phyloP scores from a whole-genome alignment of 92 coral and sea anemone species.

The Phenganax marumi region DNA sequence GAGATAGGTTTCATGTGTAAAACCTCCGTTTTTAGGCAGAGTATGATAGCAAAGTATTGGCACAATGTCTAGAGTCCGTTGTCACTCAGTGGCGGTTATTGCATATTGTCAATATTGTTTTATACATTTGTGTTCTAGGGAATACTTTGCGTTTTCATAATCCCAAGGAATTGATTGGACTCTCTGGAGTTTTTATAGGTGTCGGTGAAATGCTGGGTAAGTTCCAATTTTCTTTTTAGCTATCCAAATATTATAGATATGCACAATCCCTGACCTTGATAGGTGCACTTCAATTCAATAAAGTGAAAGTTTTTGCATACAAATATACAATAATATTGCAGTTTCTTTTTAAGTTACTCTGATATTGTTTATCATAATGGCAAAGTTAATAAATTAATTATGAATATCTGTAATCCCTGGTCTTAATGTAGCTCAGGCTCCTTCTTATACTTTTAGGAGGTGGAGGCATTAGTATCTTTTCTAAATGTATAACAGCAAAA shows the following conservation, averaged over 20 bases:
- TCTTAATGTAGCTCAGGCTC: too few species aligned
- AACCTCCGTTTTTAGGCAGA: background rate
- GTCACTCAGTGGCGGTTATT: background rate
- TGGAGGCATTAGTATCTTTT: constrained; percentile 85
- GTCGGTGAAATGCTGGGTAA: constrained; percentile 89
- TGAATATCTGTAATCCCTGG: too few species aligned
- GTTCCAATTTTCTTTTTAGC: constrained; percentile 1
- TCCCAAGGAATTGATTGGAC: constrained; percentile 77
- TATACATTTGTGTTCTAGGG: constrained; percentile 50
- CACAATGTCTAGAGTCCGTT: background rate
- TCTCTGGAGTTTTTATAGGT: constrained; percentile 86
- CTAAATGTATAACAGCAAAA: constrained; percentile 74
- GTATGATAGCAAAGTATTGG: background rate
- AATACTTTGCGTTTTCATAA: constrained; percentile 61
- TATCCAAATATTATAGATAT: background rate
- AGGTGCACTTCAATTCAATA: too few species aligned
- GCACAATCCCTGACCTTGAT: background rate
- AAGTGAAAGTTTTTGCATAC: too few species aligned
- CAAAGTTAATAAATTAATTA: too few species aligned
- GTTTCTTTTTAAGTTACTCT: too few species aligned
- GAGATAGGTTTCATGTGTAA: too few species aligned
- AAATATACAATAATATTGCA: too few species aligned
- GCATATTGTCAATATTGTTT: background rate
- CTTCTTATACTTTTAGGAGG: constrained; percentile 63
- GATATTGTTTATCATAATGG: too few species aligned